These are phyloP conservation scores for Heteractis magnifica DNA, from an alignment of 92 coral and sea anemone genomes.

Conservation along the genomic window DNA sequence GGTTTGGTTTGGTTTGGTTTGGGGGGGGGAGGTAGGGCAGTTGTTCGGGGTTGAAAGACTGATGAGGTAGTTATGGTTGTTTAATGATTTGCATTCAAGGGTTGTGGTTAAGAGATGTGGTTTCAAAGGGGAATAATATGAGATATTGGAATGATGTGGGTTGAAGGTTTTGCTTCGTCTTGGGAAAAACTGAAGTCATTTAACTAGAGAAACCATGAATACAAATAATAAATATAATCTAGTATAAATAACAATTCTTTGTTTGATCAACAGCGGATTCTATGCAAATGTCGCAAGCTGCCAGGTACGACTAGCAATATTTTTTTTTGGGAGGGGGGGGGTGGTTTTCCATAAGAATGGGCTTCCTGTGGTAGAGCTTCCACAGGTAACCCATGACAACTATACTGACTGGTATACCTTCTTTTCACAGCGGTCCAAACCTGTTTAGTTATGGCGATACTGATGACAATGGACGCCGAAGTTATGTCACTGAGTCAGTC, in stretches of 20 bases:
- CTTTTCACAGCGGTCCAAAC: conserved; percentile 10
- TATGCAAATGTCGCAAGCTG: conserved; percentile 62
- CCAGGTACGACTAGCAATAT: conserved; percentile 37
- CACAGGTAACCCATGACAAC: neutral
- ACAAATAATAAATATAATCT: too few relatives aligned
- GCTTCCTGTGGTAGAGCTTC: neutral
- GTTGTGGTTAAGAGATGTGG: neutral
- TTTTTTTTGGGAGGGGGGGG: neutral
- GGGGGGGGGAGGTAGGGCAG: too few relatives aligned
- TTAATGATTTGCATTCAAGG: too few relatives aligned
- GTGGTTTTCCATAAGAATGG: neutral
- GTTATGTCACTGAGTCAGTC: conserved; percentile 75
- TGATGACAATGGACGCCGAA: conserved; percentile 67
- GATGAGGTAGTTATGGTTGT: too few relatives aligned
- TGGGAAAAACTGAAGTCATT: too few relatives aligned
- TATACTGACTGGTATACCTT: neutral
- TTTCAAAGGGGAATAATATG: neutral
- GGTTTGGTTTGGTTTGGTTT: too few relatives aligned
- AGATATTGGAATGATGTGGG: neutral
- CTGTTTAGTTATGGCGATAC: conserved; percentile 65
- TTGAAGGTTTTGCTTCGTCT: neutral
- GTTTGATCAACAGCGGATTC: conserved; percentile 62
- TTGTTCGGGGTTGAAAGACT: too few relatives aligned
- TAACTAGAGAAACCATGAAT: neutral
- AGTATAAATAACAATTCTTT: neutral